Conservation (phyloP, 2,888 invertebrate genomes). For the Tipula vernalis region DNA sequence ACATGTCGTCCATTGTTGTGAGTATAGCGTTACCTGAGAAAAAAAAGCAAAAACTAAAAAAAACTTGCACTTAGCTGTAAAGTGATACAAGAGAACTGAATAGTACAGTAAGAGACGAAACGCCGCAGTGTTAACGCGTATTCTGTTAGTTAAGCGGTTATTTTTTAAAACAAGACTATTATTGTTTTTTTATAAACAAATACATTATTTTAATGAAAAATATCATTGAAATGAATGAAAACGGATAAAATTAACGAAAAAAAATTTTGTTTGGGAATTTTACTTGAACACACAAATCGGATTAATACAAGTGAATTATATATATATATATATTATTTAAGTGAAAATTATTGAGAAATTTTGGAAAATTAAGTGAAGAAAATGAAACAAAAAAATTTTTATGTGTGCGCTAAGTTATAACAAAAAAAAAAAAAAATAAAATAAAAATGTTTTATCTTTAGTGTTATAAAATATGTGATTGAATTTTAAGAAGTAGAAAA, state of each 20-base stretch:
- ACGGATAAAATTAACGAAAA: background rate
- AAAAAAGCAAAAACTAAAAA: background rate
- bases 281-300: background rate
- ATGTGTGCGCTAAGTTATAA: background rate
- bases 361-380: background rate
- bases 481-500: background rate
- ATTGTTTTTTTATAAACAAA: background rate
- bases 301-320: background rate
- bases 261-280: background rate
- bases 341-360: background rate
- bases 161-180: background rate
- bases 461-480: background rate
- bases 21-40: constrained; percentile 11
- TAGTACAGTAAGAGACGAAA: constrained; percentile 36
- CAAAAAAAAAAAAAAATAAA: background rate
- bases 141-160: constrained; percentile 8
- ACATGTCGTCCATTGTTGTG: constrained; percentile 10
- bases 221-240: background rate
- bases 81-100: constrained; percentile 12
- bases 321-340: background rate
- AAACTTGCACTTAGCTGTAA: constrained; percentile 12
- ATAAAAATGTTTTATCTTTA: background rate
- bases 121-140: constrained; percentile 34
- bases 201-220: background rate
- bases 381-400: background rate